Percentiles rank a stretch among this genome's conserved stretches.
These are phyloP conservation scores for Solea senegalensis DNA, from an alignment of 2,113 vertebrate genomes.

Conservation along the genomic window DNA sequence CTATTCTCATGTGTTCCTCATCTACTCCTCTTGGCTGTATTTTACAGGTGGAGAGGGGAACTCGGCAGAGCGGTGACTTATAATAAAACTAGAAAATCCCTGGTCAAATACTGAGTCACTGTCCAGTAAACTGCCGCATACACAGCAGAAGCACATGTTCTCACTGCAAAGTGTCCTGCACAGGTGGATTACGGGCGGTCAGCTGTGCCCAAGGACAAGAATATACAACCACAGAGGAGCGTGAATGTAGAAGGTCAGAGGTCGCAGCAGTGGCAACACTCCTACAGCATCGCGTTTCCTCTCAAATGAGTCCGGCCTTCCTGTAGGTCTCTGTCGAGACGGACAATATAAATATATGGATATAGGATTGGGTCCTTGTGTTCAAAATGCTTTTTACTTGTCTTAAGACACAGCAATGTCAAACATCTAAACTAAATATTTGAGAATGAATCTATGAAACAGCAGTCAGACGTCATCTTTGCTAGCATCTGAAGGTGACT, in stretches of 20 bases:
- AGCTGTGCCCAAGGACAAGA: conserved; percentile 30
- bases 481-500: too few relatives aligned
- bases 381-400: background rate
- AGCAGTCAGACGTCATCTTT: too few relatives aligned
- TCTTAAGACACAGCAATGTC: background rate
- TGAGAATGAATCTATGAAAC: too few relatives aligned
- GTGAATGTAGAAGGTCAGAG: conserved; percentile 45
- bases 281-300: conserved; percentile 38
- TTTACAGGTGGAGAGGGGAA: conserved; percentile 7
- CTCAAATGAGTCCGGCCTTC: conserved; percentile 24
- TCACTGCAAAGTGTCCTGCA: conserved; percentile 20
- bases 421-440: too few relatives aligned
- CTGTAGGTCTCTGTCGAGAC: background rate
- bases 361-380: background rate
- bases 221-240: conserved; percentile 33
- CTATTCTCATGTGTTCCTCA: conserved; percentile 26
- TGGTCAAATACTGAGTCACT: conserved; percentile 29
- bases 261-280: conserved; percentile 34
- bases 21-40: background rate
- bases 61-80: conserved; percentile 6
- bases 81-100: conserved; percentile 19
- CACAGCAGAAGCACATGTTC: conserved; percentile 14
- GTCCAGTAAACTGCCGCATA: conserved; percentile 8
- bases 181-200: conserved; percentile 49
- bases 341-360: conserved; percentile 8